Base-by-base conservation (phyloP, 2,113 vertebrate genomes). In the Lycaon pictus region DNA sequence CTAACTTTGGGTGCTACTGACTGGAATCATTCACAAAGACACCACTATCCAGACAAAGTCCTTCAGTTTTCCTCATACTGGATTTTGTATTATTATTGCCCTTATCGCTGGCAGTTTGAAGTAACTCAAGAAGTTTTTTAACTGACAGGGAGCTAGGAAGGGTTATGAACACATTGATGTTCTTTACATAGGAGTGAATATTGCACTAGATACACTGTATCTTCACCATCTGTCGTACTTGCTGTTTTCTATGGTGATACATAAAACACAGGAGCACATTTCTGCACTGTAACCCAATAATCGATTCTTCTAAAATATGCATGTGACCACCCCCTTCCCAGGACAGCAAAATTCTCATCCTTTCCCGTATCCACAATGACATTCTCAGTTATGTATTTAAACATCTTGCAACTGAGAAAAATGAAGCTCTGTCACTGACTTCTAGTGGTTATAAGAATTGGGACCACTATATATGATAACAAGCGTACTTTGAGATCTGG, bases 401-500 rank as follows among this genome's bases (percentile, higher is more conserved):
- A 91, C 4, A 2, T 82, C 77, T 55, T 51, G 11, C 71, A 77
- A 94, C 3, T 82, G 92, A 96, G 7, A 87, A 25, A 93, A 95
- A 96, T 62, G 37, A 95, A 98, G 84, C 12, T 51, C 56, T 53
- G 71, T 15, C 65, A 96, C 53, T 93, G 94, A 96, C 95, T 96
- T 96, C 95, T 88, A 90, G 93, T 95, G 82, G 43, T 93, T 97
- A 71, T 84, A 97, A 0, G 76, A 88, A 90, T 71, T 86, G 7
- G 56, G 43, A 53, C 19, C 5, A 56, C 4, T 32, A 7, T 8
- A 23, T 23, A 67, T 11, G 10, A 63, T 29, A 72, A 76, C 83
- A 95, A 85, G 8, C 25, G 81, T 80, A 51, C 60, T 87, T 37
- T 71, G 90, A 85, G 35, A 90, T 88, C 71, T 62, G n/a, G 48